Evolutionary conservation across 2,888 invertebrate species (phyloP).

Genomic region (Eupithecia inturbata): DNA sequence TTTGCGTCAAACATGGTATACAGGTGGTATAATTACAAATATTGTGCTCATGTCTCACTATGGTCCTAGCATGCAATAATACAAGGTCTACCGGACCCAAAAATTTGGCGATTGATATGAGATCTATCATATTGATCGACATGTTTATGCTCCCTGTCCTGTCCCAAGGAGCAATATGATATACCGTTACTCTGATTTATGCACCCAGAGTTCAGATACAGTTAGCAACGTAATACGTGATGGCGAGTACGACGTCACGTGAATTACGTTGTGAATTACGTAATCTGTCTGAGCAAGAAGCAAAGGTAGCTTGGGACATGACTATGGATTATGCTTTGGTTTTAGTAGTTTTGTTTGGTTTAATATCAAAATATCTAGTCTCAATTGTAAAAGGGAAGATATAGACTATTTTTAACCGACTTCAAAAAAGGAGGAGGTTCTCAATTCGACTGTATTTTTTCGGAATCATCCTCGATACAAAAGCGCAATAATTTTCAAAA

Average conservation of each 20-base stretch:
- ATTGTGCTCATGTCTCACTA: too few species aligned
- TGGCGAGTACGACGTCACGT: neutral
- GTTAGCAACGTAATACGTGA: neutral
- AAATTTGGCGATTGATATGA: neutral
- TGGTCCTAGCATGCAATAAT: too few species aligned
- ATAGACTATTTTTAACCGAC: too few species aligned
- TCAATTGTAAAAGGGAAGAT: too few species aligned
- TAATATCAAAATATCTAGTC: neutral
- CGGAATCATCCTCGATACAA: too few species aligned
- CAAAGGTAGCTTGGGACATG: neutral
- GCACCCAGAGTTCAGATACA: neutral
- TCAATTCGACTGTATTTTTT: too few species aligned
- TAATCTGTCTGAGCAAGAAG: neutral
- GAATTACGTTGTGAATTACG: neutral
- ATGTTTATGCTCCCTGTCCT: neutral
- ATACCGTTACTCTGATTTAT: neutral
- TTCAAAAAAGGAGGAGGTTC: too few species aligned
- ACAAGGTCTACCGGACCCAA: neutral
- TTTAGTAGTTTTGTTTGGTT: neutral
- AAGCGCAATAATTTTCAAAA: too few species aligned
- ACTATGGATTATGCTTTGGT: neutral
- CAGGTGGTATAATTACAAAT: too few species aligned
- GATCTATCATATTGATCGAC: neutral
- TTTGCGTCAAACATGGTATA: too few species aligned
- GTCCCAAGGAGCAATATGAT: conserved; percentile 1